A percentile compares a stretch with the other conserved stretches of the same genome.
phyloP scores from a whole-genome alignment of 2,113 vertebrate species.

The Chaetorhynchus papuensis region DNA sequence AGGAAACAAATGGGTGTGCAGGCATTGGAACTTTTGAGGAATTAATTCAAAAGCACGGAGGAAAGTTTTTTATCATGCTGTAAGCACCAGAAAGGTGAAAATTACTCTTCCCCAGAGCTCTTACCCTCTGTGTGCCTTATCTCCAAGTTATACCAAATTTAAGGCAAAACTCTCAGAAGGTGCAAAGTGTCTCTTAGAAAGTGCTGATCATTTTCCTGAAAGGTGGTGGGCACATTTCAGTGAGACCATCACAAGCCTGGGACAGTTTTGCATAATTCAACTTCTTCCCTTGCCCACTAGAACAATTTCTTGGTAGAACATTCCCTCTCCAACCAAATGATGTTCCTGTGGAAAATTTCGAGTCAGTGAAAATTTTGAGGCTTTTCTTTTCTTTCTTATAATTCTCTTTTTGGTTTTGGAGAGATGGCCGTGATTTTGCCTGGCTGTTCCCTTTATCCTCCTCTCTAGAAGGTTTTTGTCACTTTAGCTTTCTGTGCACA shows the following conservation, averaged over 20 bases:
- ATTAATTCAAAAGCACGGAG: slow-evolving; percentile 75
- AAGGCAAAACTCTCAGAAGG: neutral
- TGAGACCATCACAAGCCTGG: neutral
- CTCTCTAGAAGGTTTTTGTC: neutral
- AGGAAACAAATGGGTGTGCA: slow-evolving; percentile 80
- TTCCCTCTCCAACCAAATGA: neutral
- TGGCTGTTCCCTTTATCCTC: neutral
- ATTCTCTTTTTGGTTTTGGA: neutral
- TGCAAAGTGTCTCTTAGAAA: neutral
- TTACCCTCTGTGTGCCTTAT: slow-evolving; percentile 30
- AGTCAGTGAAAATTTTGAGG: neutral
- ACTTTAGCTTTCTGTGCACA: neutral
- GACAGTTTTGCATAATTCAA: neutral
- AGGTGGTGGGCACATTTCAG: neutral
- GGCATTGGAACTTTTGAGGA: slow-evolving; percentile 79
- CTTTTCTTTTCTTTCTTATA: neutral
- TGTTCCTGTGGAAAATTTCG: neutral
- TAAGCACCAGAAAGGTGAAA: slow-evolving; percentile 59
- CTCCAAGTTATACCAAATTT: neutral
- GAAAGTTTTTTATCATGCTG: slow-evolving; percentile 72
- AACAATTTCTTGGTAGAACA: neutral
- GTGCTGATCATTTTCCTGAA: neutral
- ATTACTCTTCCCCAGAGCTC: slow-evolving; percentile 44
- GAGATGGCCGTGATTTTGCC: neutral
- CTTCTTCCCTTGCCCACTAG: neutral